Conservation (phyloP, 92 coral and sea anemone genomes). For the Micromussa lordhowensis region DNA sequence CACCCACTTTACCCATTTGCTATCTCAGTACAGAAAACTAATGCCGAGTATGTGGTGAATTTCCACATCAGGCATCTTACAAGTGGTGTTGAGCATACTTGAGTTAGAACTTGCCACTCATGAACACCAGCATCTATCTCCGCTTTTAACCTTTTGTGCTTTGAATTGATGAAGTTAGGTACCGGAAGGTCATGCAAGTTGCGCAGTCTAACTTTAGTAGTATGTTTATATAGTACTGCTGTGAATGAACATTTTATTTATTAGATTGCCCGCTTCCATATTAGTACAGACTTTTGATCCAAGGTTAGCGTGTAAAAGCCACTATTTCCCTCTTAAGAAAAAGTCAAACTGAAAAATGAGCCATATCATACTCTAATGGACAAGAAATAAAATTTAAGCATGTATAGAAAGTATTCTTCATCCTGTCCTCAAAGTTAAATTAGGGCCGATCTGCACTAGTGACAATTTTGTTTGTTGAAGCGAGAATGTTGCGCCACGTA, state of each 20-base stretch:
- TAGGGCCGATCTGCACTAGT: no score
- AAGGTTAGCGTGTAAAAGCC: no score
- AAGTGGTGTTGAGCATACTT: conserved; percentile 88
- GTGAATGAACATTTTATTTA: background rate
- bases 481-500: no score
- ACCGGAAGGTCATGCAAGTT: background rate
- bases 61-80: conserved; percentile 94
- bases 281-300: no score
- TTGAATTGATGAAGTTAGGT: background rate
- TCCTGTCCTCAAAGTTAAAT: no score
- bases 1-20: conserved; percentile 98
- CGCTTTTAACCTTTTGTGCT: background rate
- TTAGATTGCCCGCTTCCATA: background rate
- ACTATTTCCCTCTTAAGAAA: no score
- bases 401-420: no score
- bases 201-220: no score
- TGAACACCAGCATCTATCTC: background rate
- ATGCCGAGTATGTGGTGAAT: conserved; percentile 99
- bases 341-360: no score
- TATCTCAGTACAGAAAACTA: conserved; percentile 98
- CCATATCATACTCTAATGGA: no score
- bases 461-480: no score
- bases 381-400: no score
- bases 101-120: background rate
- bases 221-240: background rate